phyloP scores from a whole-genome alignment of 2,797 vertebrate species.

The Lagodon rhomboides region DNA sequence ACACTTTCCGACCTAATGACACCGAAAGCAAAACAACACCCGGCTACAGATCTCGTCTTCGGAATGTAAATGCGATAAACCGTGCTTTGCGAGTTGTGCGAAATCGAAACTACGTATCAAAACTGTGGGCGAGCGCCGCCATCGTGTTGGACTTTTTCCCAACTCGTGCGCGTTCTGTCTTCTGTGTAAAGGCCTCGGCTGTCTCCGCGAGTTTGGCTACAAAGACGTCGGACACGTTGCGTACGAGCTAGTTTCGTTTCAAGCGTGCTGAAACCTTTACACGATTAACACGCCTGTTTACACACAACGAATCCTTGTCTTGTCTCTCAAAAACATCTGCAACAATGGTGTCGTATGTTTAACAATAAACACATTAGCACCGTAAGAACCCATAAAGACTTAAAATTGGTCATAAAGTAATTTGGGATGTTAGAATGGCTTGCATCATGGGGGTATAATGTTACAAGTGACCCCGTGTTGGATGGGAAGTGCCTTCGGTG shows the following conservation, averaged over 20 bases:
- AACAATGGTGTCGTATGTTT: background rate
- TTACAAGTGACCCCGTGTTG: slow-evolving; percentile 7
- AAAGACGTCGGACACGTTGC: background rate
- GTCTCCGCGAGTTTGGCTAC: background rate
- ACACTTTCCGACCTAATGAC: slow-evolving; percentile 40
- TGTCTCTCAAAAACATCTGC: background rate
- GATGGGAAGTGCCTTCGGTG: background rate
- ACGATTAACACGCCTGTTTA: background rate
- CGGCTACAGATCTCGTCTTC: slow-evolving; percentile 19
- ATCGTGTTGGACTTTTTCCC: background rate
- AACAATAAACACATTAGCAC: background rate
- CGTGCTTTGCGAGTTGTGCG: slow-evolving; percentile 29
- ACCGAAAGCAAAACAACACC: slow-evolving; percentile 42
- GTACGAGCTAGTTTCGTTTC: background rate
- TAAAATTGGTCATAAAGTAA: background rate
- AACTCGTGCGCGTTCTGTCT: background rate
- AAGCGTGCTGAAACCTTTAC: slow-evolving; percentile 1
- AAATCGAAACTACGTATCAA: slow-evolving; percentile 9
- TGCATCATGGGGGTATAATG: background rate
- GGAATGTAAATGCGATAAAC: slow-evolving; percentile 11
- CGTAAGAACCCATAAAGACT: slow-evolving; percentile 6
- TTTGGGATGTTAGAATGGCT: background rate
- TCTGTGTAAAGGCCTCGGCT: background rate
- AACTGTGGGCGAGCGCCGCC: slow-evolving; percentile 1
- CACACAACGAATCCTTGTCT: background rate